A percentile compares a stretch with the other conserved stretches of the same genome.
Conservation (phyloP, 2,113 vertebrate species). For the Gasterosteus nipponicus region DNA sequence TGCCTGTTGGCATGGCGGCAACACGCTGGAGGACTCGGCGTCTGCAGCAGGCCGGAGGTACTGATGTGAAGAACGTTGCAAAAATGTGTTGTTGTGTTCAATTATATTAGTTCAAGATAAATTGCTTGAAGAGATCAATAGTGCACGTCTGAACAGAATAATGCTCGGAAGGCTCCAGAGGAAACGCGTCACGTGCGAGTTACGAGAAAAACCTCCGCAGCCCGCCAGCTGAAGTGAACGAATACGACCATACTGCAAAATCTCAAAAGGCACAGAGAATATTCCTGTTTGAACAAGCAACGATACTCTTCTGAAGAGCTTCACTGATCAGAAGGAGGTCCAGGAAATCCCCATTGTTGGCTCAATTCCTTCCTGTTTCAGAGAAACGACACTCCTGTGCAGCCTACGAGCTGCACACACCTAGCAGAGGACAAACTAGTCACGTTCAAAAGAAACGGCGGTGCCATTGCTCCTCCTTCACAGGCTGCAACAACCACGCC, state of each 20-base stretch:
- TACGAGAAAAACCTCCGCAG: not conserved
- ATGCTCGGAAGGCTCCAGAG: slow-evolving; percentile 14
- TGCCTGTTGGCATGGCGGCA: not conserved
- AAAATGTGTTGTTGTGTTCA: not conserved
- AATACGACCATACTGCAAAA: not conserved
- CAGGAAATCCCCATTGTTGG: slow-evolving; percentile 67
- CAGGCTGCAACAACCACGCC: not conserved
- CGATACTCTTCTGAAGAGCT: not conserved
- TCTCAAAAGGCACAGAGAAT: not conserved
- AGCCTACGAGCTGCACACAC: not conserved
- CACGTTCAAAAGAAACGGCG: slow-evolving; percentile 48
- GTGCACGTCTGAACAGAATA: not conserved
- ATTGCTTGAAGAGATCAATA: not conserved
- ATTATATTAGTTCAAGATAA: not conserved
- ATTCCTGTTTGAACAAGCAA: not conserved
- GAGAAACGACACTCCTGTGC: not conserved
- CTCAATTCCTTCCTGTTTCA: slow-evolving; percentile 56
- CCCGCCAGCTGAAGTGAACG: not conserved
- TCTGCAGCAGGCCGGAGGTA: not conserved
- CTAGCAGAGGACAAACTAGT: not conserved
- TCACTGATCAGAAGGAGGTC: slow-evolving; percentile 8
- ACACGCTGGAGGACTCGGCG: not conserved
- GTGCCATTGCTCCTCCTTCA: slow-evolving; percentile 31
- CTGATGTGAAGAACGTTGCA: not conserved
- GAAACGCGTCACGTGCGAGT: not conserved